Evolutionary conservation across 2,113 vertebrate species (phyloP), one percentile per base, ranked within the genome.

Genomic region (Melierax canorus): DNA sequence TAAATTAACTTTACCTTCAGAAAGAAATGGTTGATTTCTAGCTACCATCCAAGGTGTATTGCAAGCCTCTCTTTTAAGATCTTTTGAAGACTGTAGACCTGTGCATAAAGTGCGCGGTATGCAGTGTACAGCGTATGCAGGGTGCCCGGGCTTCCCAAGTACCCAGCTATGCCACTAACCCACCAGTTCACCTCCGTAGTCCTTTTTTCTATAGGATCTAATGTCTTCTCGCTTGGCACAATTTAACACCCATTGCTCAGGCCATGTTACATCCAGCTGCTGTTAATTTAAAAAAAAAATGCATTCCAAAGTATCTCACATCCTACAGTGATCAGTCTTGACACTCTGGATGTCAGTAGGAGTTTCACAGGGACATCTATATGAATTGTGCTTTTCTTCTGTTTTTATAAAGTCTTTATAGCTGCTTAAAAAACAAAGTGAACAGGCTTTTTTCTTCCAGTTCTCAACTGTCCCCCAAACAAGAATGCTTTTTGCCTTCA

Each of bases 71-170:
- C n/a, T 45, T 23, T 39, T 17, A 5, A 27, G 50, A 3, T 48
- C 77, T n/a, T 75, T 36, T 67, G 63, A 34, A 59, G 68, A 7
- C 29, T 20, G 64, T 5, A 19, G 60, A 56, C 53, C 62, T 56
- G 73, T 67, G 79, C 66, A 34, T 69, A 15, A 16, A 0, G 4
- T 24, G 64, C 58, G 72, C 4, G 1, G 55, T 64, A 2, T 6
- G 21, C 16, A 8, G 58, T 1, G 4, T 12, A 2, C 4, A 2
- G 6, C 1, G 0, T 14, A 30, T 0, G 4, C 3, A 3, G 72
- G 50, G 60, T 79, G 73, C 69, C 39, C 0, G 1, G 58, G 62
- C 75, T 78, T 68, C 81, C 79, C 67, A 15, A 20, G 79, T 8
- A 38, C 27, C 64, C 74, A 63, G 22, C 78, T 41, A 72, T 59